Percentiles rank a stretch among this genome's conserved stretches.
These are phyloP conservation scores for Nematopogon swammerdamellus DNA, from an alignment of 2,888 invertebrate genomes.

Conservation along the genomic window DNA sequence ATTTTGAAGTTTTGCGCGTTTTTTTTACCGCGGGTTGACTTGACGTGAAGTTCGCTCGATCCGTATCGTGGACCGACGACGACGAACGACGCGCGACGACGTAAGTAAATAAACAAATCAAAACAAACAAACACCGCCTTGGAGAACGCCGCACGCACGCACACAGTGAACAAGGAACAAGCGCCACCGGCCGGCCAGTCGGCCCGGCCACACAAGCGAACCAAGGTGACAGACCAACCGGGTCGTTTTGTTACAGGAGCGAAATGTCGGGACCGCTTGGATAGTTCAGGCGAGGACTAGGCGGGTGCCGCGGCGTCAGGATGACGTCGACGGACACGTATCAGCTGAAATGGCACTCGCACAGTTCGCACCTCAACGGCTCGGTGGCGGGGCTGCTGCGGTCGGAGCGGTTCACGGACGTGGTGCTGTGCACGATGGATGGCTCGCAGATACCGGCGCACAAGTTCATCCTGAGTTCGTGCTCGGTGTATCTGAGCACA, in stretches of 20 bases:
- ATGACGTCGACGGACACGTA: slow-evolving; percentile 71
- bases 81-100: too few species aligned
- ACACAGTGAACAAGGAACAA: background rate
- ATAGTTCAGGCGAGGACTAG: background rate
- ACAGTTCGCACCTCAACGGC: slow-evolving; percentile 76
- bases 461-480: slow-evolving; percentile 80
- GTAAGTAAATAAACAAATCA: too few species aligned
- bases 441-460: slow-evolving; percentile 81
- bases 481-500: slow-evolving; percentile 57
- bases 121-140: background rate
- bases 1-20: too few species aligned
- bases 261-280: too few species aligned
- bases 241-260: too few species aligned
- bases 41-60: background rate
- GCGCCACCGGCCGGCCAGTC: too few species aligned
- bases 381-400: slow-evolving; percentile 75
- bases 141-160: background rate
- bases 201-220: too few species aligned
- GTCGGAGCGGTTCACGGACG: slow-evolving; percentile 80
- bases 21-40: too few species aligned
- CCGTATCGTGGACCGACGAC: background rate
- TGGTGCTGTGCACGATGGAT: slow-evolving; percentile 73
- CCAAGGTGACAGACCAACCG: too few species aligned
- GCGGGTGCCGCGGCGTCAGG: slow-evolving; percentile 9
- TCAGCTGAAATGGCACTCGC: slow-evolving; percentile 87